phyloP scores from a whole-genome alignment of 2,113 vertebrate genomes.

The Fregetta grallaria region DNA sequence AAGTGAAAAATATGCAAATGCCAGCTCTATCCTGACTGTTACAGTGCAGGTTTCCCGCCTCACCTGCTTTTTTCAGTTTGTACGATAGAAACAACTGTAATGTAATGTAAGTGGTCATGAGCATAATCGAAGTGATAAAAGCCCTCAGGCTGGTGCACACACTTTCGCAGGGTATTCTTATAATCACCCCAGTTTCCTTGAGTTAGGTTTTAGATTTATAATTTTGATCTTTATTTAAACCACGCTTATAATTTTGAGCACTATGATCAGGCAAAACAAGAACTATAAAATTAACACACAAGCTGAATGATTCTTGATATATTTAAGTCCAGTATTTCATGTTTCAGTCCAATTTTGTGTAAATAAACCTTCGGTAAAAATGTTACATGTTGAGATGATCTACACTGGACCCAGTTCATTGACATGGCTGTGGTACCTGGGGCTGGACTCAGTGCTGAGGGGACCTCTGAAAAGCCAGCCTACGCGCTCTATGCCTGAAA shows the following conservation, averaged over 20 bases:
- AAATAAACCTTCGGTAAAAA: neutral
- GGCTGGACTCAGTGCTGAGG: neutral
- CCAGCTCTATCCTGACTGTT: neutral
- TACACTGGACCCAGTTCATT: accelerated
- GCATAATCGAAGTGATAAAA: neutral
- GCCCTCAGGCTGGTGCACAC: neutral
- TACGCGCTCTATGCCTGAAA: accelerated
- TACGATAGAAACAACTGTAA: neutral
- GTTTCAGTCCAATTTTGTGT: neutral
- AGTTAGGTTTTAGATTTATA: neutral
- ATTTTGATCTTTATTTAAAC: neutral
- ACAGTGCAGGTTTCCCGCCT: neutral
- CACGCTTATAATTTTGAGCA: neutral
- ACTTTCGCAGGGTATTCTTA: neutral
- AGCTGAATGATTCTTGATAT: neutral
- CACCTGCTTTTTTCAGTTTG: neutral
- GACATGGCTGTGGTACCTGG: neutral
- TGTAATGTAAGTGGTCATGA: neutral
- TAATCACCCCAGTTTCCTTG: neutral
- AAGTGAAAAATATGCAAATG: neutral
- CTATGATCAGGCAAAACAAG: neutral
- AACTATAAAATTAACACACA: neutral
- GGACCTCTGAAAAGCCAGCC: neutral
- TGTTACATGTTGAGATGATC: neutral
- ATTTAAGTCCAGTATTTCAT: neutral